These are phyloP conservation scores for Phrixothrix hirtus DNA, from an alignment of 2,888 invertebrate genomes.

Conservation along the genomic window DNA sequence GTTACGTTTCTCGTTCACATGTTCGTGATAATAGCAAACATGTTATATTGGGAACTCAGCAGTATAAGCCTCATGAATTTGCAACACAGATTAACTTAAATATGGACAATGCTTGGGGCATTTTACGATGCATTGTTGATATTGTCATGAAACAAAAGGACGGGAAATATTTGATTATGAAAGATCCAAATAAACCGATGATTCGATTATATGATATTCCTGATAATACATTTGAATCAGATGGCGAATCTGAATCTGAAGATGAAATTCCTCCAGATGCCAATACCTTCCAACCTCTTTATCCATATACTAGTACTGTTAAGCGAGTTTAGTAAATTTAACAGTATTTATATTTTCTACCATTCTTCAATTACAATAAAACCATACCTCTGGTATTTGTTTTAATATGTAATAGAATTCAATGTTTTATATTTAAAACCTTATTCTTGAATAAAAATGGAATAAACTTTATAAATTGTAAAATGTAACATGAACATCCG, in stretches of 20 bases:
- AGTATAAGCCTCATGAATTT: constrained; percentile 98
- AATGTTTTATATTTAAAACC: neutral
- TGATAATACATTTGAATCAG: constrained; percentile 97
- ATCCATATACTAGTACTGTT: constrained; percentile 47
- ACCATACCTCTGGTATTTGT: no score
- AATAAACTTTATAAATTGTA: no score
- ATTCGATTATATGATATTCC: constrained; percentile 98
- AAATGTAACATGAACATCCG: no score
- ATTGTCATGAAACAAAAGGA: constrained; percentile 96
- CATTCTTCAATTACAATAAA: no score
- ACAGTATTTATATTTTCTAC: no score
- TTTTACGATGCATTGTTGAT: constrained; percentile 95
- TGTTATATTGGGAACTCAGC: constrained; percentile 95
- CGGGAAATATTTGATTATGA: constrained; percentile 96
- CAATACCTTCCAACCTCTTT: constrained; percentile 52
- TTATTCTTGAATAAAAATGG: neutral
- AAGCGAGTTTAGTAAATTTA: constrained; percentile 39
- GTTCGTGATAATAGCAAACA: constrained; percentile 94
- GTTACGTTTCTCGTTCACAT: constrained; percentile 95
- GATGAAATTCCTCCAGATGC: constrained; percentile 63
- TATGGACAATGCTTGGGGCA: constrained; percentile 99
- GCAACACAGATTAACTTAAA: constrained; percentile 98
- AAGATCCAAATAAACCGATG: constrained; percentile 98
- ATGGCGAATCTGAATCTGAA: constrained; percentile 88
- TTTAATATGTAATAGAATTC: neutral